These are phyloP conservation scores for Lamprologus tigripictilis DNA, from an alignment of 2,113 vertebrate genomes.

Conservation along the genomic window DNA sequence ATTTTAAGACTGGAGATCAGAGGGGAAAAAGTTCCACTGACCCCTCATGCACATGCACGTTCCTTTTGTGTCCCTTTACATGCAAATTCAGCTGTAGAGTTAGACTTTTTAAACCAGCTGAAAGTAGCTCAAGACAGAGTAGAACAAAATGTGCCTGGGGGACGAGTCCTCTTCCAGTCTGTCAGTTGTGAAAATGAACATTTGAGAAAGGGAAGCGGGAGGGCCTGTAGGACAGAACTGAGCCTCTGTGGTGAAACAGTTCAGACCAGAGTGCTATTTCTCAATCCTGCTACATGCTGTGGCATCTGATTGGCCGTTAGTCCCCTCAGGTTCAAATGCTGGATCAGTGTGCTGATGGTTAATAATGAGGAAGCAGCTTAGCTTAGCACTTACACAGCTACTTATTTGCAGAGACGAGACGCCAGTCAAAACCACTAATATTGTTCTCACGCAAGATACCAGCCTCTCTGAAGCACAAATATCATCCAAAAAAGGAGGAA, in stretches of 20 bases:
- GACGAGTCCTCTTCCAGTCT: not conserved
- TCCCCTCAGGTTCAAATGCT: not conserved
- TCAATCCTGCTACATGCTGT: not conserved
- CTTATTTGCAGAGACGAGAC: not conserved
- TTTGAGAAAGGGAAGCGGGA: conserved; percentile 26
- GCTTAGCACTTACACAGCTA: not conserved
- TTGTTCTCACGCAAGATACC: not conserved
- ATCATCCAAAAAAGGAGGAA: not conserved
- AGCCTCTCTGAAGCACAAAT: not conserved
- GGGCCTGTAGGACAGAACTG: not conserved
- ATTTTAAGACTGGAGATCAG: not conserved
- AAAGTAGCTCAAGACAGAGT: not conserved
- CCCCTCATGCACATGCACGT: not conserved
- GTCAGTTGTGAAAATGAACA: not conserved
- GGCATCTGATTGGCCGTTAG: not conserved
- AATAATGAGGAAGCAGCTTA: not conserved
- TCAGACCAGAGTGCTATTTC: not conserved
- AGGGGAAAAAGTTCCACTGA: not conserved
- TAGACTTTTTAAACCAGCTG: not conserved
- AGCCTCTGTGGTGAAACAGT: conserved; percentile 5
- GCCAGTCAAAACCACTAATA: not conserved
- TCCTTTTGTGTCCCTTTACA: not conserved
- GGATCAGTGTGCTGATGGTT: not conserved
- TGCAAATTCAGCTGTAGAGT: not conserved
- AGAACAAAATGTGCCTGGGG: not conserved